Base-by-base conservation (phyloP, 1,140 invertebrate genomes). In the Apocrypta bakeri region DNA sequence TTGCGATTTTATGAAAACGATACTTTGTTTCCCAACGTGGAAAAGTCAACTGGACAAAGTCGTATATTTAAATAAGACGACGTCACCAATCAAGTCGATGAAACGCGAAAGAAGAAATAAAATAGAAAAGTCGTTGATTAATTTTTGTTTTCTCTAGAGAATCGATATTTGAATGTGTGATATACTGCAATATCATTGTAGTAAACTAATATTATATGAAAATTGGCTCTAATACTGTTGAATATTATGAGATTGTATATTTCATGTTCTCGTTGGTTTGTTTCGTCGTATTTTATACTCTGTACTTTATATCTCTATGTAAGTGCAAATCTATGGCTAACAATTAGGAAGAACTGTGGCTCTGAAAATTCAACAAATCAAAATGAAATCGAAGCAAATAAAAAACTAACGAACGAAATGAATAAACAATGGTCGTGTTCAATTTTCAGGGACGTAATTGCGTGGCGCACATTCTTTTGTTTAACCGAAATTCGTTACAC, bases 401-500 rank as follows among this genome's bases (percentile, higher is more conserved):
- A n/a, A n/a, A n/a, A n/a, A n/a, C n/a, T n/a, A n/a, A n/a, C n/a
- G n/a, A n/a, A n/a, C n/a, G n/a, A n/a, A n/a, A n/a, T n/a, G n/a
- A n/a, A n/a, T n/a, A n/a, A n/a, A n/a, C n/a, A 56, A 56, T 21
- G n/a, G n/a, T 56, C 7, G 7, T 21, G 3, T 56, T 21, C 6
- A 7, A n/a, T 17, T 56, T 56, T 7, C 48, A 56, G 48, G 48
- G n/a, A 4, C 7, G 1, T 3, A 56, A 21, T 56, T 56, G 0
- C n/a, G n/a, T 56, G 48, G 48, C 3, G 2, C 17, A 56, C 7
- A n/a, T 56, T 21, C n/a, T n/a, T n/a, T 56, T 56, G 21, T 11
- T 66, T 66, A 27, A 66, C 3, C 8, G 27, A 69, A 68, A 79
- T 40, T 42, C n/a, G 25, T 81, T 68, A 63, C 56, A 31, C 48